Evolutionary conservation across 2,113 vertebrate species (phyloP).

Genomic region (Vimba vimba): DNA sequence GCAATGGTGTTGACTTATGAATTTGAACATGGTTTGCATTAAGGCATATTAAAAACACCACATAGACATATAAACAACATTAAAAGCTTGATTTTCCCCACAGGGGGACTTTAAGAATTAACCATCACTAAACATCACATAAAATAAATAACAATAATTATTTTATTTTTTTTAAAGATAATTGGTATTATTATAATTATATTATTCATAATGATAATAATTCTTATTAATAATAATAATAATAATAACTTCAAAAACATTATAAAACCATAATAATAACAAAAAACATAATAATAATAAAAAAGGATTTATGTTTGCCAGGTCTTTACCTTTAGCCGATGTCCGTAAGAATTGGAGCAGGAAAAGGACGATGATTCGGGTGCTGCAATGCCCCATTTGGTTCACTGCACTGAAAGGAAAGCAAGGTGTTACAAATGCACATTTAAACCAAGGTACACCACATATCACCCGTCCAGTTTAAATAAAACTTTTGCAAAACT

Average conservation of each 20-base stretch:
- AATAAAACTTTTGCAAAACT: not conserved
- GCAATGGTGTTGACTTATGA: too few relatives aligned
- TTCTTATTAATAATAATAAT: not conserved
- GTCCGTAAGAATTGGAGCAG: conserved; percentile 67
- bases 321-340: conserved; percentile 68
- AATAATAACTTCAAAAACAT: not conserved
- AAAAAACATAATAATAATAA: too few relatives aligned
- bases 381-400: conserved; percentile 73
- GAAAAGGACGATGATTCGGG: conserved; percentile 72
- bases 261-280: not conserved
- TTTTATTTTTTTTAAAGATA: too few relatives aligned
- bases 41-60: too few relatives aligned
- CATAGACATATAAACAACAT: too few relatives aligned
- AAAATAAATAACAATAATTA: too few relatives aligned
- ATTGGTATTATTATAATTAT: too few relatives aligned
- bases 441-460: conserved; percentile 22
- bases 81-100: too few relatives aligned
- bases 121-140: too few relatives aligned
- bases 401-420: conserved; percentile 70
- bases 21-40: too few relatives aligned
- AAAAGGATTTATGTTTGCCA: not conserved
- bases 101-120: too few relatives aligned
- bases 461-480: not conserved
- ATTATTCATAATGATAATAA: not conserved
- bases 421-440: conserved; percentile 10